Base-by-base conservation (phyloP, 2,888 invertebrate species). In the Margaritifera margaritifera region DNA sequence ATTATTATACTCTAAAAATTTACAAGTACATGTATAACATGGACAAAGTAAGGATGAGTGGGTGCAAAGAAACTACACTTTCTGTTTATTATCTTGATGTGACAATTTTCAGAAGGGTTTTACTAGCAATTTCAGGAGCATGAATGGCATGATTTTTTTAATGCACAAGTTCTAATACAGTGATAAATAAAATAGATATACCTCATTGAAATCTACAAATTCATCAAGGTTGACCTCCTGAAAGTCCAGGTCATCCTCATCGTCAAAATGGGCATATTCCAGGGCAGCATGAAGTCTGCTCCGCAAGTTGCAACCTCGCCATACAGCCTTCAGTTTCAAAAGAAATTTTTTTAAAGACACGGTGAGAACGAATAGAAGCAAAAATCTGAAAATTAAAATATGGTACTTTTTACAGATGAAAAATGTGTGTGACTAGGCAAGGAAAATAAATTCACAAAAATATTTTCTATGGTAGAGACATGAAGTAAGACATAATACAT, bases 241-340 rank as follows among this genome's bases (percentile, higher is more conserved):
- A n/a, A 80, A 79, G 27, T 81, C 79, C 2, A 78, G 74, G 19
- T 80, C 78, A 24, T 80, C 79, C 24, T 78, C 77, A 51, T 83
- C 80, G 8, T 81, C 79, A 69, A 80, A 65, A 54, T 78, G 75
- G 25, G 85, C 86, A 69, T 81, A 86, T 42, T 84, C 79, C 54
- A 85, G 73, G 2, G 86, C 87, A 50, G 75, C 74, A 20, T 76
- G 65, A 18, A 87, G 75, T 61, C 79, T 77, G 62, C 74, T 77
- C 24, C 86, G 72, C 59, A 85, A 68, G 42, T 56, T 72, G 61
- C 80, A 83, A 6, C 86, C 86, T 62, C 84, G 69, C 85, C 86
- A 86, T 1, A 42, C 53, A 19, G 84, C 81, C 86, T 86, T 68
- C 42, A 11, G 11, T 42, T 42, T 15, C 11, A 42, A 42, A 11